Base-by-base conservation (phyloP, 1,140 invertebrate species). In the Caligus rogercresseyi region DNA sequence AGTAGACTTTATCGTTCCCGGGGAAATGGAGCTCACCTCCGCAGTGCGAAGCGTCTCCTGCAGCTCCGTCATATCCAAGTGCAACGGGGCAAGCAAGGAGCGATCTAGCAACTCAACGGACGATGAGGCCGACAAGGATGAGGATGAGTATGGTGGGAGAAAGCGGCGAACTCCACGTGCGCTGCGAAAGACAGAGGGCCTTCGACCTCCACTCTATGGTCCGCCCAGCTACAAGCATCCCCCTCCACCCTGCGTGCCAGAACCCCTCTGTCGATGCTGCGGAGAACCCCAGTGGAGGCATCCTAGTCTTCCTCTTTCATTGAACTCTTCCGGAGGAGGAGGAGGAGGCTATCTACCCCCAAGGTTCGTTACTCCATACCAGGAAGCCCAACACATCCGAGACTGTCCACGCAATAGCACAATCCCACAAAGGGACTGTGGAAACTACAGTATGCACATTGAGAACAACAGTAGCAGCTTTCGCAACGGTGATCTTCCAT, bases 1-100 rank as follows among this genome's bases (percentile, higher is more conserved):
- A n/a, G 52, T 63, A 1, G 61, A 63, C 43, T 63, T 58, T 25
- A 63, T 63, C 19, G 61, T 63, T 2, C 61, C 61, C 21, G 61
- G 61, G 14, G 61, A 63, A 25, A 63, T 63, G 61, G 61, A 63
- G 54, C 61, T 63, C 18, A 59, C 52, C 16, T 24, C 52, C 15
- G 61, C 61, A 24, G 61, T 63, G 1, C 2, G 61, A 24, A 21
- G 18, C 57, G 61, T 63, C 4, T 63, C 61, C 20, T 61, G 58
- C 25, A 55, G 7, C 58, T 53, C 25, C 15, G 16, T 16, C 19
- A 55, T 51, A 11, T 51, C 16, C 25, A 61, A 18, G 21, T 53
- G 58, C 13, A 61, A 61, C 53, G 53, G 53, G 11, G 11, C 4
- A 13, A 54, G 21, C 13, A 20, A 19, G 13, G 21, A 16, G n/a